Evolutionary conservation across 2,888 invertebrate genomes (phyloP).

Genomic region (Tenodera sinensis): DNA sequence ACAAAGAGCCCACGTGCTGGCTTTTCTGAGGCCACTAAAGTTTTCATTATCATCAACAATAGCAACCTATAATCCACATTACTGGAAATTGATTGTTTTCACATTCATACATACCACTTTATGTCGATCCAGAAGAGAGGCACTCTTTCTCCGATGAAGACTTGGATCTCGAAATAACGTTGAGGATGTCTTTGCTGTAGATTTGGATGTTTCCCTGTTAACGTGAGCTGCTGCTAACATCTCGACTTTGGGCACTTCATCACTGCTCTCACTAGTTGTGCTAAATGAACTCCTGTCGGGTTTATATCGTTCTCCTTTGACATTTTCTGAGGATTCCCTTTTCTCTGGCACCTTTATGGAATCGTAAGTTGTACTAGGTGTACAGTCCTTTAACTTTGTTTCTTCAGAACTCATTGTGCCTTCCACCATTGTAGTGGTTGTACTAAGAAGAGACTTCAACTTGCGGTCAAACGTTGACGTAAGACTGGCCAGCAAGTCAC

Average conservation of each 20-base stretch:
- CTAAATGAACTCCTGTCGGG: not conserved
- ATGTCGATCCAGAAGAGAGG: not conserved
- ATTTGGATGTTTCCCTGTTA: not conserved
- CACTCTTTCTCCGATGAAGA: constrained; percentile 46
- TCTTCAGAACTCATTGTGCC: not conserved
- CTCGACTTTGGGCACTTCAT: not conserved
- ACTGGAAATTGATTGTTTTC: too few relatives aligned
- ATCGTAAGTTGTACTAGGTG: not conserved
- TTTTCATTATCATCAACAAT: too few relatives aligned
- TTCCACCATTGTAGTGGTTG: not conserved
- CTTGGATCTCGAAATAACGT: constrained; percentile 48
- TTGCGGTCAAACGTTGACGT: constrained; percentile 84
- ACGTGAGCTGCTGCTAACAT: not conserved
- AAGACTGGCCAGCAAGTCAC: constrained; percentile 78
- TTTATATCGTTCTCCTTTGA: not conserved
- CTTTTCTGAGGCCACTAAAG: too few relatives aligned
- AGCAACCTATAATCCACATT: too few relatives aligned
- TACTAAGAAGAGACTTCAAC: constrained; percentile 63
- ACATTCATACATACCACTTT: not conserved
- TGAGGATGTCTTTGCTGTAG: not conserved
- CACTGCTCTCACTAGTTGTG: not conserved
- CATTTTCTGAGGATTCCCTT: not conserved
- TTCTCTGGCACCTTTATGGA: not conserved
- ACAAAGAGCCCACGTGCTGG: too few relatives aligned
- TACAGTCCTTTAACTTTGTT: not conserved